Evolutionary conservation across 2,888 invertebrate genomes (phyloP).

Genomic region (Heliconius hortense): DNA sequence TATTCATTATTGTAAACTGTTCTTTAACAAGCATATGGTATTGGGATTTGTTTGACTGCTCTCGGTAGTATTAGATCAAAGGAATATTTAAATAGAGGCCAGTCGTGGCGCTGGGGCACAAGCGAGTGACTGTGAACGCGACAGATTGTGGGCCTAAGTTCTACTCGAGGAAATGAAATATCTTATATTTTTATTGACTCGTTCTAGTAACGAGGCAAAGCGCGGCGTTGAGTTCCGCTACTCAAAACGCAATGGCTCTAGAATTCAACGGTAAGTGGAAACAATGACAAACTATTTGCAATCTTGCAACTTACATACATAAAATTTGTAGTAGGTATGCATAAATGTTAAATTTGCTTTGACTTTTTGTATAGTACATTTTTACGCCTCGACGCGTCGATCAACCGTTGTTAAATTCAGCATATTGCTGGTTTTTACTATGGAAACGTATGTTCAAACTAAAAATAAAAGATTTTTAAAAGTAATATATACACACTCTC

Average conservation of each 20-base stretch:
- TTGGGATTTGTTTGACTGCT: neutral
- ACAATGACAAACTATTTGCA: too few relatives aligned
- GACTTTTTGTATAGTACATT: constrained; percentile 27
- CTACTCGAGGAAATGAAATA: too few relatives aligned
- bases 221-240: too few relatives aligned
- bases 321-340: neutral
- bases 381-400: constrained; percentile 14
- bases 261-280: neutral
- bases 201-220: too few relatives aligned
- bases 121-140: too few relatives aligned
- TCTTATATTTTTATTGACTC: too few relatives aligned
- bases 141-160: too few relatives aligned
- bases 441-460: neutral
- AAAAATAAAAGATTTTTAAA: constrained; percentile 2
- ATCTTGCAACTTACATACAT: neutral
- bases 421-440: neutral
- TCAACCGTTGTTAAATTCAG: constrained; percentile 11
- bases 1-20: neutral
- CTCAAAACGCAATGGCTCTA: too few relatives aligned
- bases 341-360: constrained; percentile 3
- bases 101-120: too few relatives aligned
- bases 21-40: too few relatives aligned
- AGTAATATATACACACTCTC: neutral
- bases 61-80: neutral
- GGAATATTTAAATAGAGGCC: neutral